Evolutionary conservation across 2,797 vertebrate genomes (phyloP), one percentile per base, ranked within the genome.

Genomic region (Sebastiscus tertius): DNA sequence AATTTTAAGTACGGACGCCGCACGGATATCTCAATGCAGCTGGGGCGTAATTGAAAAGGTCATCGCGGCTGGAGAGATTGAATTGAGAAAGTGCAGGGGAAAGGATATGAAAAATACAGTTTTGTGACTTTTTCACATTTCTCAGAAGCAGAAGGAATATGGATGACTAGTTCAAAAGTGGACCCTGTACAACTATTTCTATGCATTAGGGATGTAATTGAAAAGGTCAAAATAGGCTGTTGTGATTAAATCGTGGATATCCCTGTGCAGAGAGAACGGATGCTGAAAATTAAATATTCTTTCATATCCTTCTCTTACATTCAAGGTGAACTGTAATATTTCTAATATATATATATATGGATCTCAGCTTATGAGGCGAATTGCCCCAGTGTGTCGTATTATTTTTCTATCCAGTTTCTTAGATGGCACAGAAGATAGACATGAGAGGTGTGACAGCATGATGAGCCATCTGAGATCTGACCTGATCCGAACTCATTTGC

Each of bases 31-130:
- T 75, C 59, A n/a, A 5, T 64, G 78, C 67, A 84, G 79, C 70
- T 64, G 56, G 29, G 71, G 81, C 4, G 20, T 81, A 84, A 87
- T 64, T 87, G 80, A 88, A 89, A 86, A 88, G 87, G 80, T 89
- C 85, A 84, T 67, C 67, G 81, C 29, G 39, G 72, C 64, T 29
- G 27, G n/a, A 77, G 69, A 85, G 77, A 87, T 29, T 84, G 36
- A 77, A 85, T 63, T 72, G 72, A 75, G 72, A 73, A 72, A 67
- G 36, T 76, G 81, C 36, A 58, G 24, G 24, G 73, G 13, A 74
- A 79, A 55, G 22, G 29, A 27, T 68, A 60, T 76, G 22, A 79
- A 62, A 83, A 74, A 75, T 62, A 76, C 22, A 65, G 46, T 72
- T 80, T 27, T 75, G 54, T 72, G 42, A 67, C 18, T 75, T 73